Base-by-base conservation (phyloP, 2,888 invertebrate genomes). In the Tetheella fluctuosa region DNA sequence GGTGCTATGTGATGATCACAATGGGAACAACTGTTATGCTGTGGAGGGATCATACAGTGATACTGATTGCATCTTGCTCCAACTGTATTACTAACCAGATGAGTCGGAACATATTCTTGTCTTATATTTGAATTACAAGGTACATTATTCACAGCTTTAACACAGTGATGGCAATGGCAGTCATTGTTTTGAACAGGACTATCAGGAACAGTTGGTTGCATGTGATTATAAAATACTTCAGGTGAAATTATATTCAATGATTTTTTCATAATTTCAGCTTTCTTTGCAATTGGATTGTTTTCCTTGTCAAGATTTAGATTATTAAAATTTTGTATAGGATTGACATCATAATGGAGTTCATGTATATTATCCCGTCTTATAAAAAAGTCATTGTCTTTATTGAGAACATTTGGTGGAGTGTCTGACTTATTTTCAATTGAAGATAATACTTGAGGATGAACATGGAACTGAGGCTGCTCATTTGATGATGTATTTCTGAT, bases 131-230 rank as follows among this genome's bases (percentile, higher is more conserved):
- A 57, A 59, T 59, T 67, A 61, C 60, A 66, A 37, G 59, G 52
- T 5, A 59, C 55, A 64, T 63, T 62, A 34, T 60, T 61, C 42
- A 74, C 58, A 63, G 63, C 59, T 68, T 78, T 81, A 42, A 71
- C 39, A 69, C 90, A 89, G 61, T 90, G 83, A 64, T 89, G 84
- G 65, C 89, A 89, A 48, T 59, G 79, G 65, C 90, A 91, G 58
- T 77, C 69, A 58, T 70, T 64, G 48, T 62, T 63, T 54, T 54
- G 39, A 23, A 39, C 57, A 55, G 62, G 59, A 55, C 53, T 62
- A 12, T 28, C 54, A 5, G 20, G 3, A 20, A 48, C 28, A 30
- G 23, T 12, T 34, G 60, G 39, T 54, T 58, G 59, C 7, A 48
- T 23, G 34, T 57, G 2, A 62, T 64, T 59, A 34, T 30, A 54